Evolutionary conservation across 1,140 invertebrate species (phyloP).

Genomic region (Lepidurus couesii): DNA sequence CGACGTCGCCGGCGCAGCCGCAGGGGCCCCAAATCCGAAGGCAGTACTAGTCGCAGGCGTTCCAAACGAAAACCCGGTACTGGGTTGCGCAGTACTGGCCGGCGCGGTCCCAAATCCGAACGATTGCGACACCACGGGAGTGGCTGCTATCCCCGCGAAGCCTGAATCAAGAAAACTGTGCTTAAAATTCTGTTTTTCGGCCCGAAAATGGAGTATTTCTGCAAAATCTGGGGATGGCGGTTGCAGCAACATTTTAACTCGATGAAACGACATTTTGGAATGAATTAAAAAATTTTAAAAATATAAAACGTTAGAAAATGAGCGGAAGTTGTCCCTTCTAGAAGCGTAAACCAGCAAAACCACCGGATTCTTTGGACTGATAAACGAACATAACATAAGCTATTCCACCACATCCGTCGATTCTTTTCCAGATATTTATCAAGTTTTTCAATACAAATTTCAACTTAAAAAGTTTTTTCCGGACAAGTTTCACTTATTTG

Average conservation of each 20-base stretch:
- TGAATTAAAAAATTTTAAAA: background rate
- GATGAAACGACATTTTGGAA: background rate
- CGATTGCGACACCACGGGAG: background rate
- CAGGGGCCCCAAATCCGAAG: conserved; percentile 30
- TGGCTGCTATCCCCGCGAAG: background rate
- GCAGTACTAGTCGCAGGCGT: conserved; percentile 11
- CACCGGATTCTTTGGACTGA: background rate
- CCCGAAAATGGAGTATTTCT: background rate
- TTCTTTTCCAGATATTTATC: background rate
- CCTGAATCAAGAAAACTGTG: background rate
- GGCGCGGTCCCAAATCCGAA: background rate
- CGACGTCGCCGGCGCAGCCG: conserved; percentile 36
- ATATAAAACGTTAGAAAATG: background rate
- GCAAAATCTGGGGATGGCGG: background rate
- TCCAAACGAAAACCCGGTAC: background rate
- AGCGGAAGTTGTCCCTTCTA: background rate
- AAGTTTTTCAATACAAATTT: background rate
- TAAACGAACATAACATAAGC: background rate
- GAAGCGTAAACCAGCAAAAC: background rate
- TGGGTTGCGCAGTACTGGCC: background rate
- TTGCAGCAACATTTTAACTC: background rate
- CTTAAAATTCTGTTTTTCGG: background rate
- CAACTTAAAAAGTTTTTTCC: background rate
- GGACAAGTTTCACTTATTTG: no score
- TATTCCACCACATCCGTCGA: background rate